Conservation (phyloP, 2,888 invertebrate species). For the Drosophila stalkeri region DNA sequence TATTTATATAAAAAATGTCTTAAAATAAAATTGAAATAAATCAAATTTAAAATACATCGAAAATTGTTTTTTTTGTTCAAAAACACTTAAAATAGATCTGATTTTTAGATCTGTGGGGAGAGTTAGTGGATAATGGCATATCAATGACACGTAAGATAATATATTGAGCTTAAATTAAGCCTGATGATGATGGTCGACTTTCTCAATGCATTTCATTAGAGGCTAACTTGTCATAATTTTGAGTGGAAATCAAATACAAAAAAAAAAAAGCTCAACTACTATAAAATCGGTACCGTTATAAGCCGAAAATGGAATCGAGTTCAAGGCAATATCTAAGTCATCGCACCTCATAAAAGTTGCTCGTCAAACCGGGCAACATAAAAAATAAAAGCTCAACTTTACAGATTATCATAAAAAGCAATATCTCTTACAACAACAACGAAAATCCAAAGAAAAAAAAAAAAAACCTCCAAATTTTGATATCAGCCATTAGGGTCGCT, state of each 20-base stretch:
- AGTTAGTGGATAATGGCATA: slow-evolving; percentile 1
- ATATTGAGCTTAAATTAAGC: neutral
- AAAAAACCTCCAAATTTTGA: slow-evolving; percentile 10
- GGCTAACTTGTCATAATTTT: slow-evolving; percentile 59
- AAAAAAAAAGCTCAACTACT: slow-evolving; percentile 21
- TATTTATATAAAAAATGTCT: too few species aligned
- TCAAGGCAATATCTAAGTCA: slow-evolving; percentile 81
- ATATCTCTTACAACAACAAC: slow-evolving; percentile 37
- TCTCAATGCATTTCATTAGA: slow-evolving; percentile 54
- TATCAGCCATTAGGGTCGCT: neutral
- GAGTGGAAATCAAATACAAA: slow-evolving; percentile 37
- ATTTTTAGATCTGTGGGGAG: too few species aligned
- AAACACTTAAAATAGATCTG: too few species aligned
- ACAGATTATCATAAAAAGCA: slow-evolving; percentile 61
- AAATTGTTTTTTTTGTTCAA: too few species aligned
- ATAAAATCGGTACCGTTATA: slow-evolving; percentile 71
- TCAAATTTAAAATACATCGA: too few species aligned
- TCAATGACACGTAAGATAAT: slow-evolving; percentile 10
- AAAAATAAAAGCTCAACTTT: slow-evolving; percentile 69
- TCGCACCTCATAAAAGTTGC: slow-evolving; percentile 75
- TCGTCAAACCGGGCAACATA: slow-evolving; percentile 65
- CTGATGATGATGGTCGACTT: slow-evolving; percentile 35
- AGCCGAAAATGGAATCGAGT: slow-evolving; percentile 57
- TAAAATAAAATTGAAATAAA: too few species aligned
- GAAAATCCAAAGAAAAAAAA: too few species aligned